phyloP scores from a whole-genome alignment of 2,888 invertebrate genomes.

The Netelia fuscicornis region DNA sequence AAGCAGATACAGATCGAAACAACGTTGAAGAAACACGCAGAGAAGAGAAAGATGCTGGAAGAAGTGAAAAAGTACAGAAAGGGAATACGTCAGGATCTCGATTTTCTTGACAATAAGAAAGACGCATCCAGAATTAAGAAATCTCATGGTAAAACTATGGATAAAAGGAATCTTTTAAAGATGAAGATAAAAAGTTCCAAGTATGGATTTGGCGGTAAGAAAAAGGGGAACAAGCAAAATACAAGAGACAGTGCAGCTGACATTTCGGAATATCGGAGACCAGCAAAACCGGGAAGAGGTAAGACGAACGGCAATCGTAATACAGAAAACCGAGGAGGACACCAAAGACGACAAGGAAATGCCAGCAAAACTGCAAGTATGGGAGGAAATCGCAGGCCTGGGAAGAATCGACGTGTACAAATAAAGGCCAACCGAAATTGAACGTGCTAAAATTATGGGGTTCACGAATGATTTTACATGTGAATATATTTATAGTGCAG shows the following conservation, averaged over 20 bases:
- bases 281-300: constrained; percentile 77
- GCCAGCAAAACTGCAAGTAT: constrained; percentile 66
- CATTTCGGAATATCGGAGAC: constrained; percentile 86
- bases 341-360: constrained; percentile 68
- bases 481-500: constrained; percentile 32
- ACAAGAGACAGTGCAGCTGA: constrained; percentile 92
- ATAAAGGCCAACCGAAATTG: constrained; percentile 84
- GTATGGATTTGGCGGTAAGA: constrained; percentile 98
- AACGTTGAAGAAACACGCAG: constrained; percentile 93
- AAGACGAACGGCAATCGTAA: constrained; percentile 70
- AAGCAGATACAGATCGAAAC: constrained; percentile 95
- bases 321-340: constrained; percentile 70
- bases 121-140: constrained; percentile 73
- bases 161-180: constrained; percentile 84
- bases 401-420: constrained; percentile 85
- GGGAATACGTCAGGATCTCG: constrained; percentile 92
- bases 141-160: constrained; percentile 78
- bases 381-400: constrained; percentile 80
- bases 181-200: constrained; percentile 92
- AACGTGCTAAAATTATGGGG: constrained; percentile 29
- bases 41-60: constrained; percentile 96
- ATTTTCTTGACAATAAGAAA: constrained; percentile 91
- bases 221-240: constrained; percentile 95
- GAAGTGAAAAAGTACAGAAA: constrained; percentile 97
- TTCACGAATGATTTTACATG: background rate